phyloP scores from a whole-genome alignment of 2,888 invertebrate species.

The Helleia helle region DNA sequence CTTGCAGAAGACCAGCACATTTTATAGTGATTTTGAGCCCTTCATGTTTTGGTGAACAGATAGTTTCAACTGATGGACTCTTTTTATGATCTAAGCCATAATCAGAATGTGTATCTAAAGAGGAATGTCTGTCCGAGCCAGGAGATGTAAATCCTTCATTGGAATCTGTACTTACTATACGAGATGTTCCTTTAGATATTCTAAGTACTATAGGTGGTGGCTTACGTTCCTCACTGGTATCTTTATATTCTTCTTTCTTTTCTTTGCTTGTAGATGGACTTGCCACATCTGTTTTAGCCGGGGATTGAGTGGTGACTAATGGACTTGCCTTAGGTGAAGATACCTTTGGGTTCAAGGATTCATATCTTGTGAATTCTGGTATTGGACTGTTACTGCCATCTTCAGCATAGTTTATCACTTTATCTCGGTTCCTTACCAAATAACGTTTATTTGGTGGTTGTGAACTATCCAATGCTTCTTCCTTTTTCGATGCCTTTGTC shows the following conservation, averaged over 20 bases:
- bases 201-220: conserved; percentile 90
- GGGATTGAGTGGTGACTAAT: conserved; percentile 47
- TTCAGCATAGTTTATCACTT: conserved; percentile 78
- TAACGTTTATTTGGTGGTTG: conserved; percentile 69
- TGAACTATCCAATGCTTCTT: conserved; percentile 45
- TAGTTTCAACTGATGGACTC: conserved; percentile 56
- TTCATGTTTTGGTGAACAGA: conserved; percentile 67
- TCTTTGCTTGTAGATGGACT: conserved; percentile 61
- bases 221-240: conserved; percentile 52
- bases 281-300: conserved; percentile 47
- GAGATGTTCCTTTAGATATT: conserved; percentile 85
- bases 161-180: conserved; percentile 78
- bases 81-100: conserved; percentile 54
- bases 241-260: conserved; percentile 52
- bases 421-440: conserved; percentile 70
- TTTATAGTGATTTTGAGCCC: conserved; percentile 69
- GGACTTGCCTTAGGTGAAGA: conserved; percentile 63
- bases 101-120: conserved; percentile 60
- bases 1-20: conserved; percentile 53
- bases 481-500: conserved; percentile 60
- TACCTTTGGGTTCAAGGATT: conserved; percentile 43
- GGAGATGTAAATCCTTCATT: conserved; percentile 76
- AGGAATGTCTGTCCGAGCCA: conserved; percentile 65
- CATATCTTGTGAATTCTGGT: conserved; percentile 57
- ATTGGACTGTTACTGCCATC: conserved; percentile 73